Percentiles rank a stretch among this genome's conserved stretches.
Conservation (phyloP, 2,797 vertebrate species). For the Leucoraja ocellata region DNA sequence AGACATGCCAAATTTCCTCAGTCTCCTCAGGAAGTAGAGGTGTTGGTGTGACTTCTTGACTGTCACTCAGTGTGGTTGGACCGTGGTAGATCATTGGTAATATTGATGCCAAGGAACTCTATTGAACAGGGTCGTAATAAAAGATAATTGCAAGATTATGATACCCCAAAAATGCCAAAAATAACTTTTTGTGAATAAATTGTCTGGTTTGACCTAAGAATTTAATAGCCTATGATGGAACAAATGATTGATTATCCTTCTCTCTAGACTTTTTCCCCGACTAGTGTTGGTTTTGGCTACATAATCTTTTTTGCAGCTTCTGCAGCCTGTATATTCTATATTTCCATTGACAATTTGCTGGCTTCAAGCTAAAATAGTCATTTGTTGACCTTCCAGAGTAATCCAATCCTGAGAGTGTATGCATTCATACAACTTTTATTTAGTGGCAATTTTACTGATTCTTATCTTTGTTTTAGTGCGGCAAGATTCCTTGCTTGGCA, state of each 20-base stretch:
- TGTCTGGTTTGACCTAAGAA: neutral
- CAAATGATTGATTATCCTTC: neutral
- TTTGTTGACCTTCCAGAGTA: neutral
- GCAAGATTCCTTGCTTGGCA: constrained; percentile 82
- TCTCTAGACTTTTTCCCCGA: neutral
- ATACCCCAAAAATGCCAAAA: too few relatives aligned
- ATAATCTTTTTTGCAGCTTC: neutral
- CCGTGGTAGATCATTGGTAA: too few relatives aligned
- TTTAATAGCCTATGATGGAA: neutral
- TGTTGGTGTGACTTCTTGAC: too few relatives aligned
- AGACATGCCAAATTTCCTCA: too few relatives aligned
- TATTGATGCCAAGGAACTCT: too few relatives aligned
- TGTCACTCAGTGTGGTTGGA: too few relatives aligned
- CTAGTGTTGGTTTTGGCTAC: neutral
- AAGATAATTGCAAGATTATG: too few relatives aligned
- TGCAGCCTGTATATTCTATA: neutral
- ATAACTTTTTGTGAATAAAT: neutral
- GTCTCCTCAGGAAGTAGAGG: too few relatives aligned
- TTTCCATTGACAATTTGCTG: neutral
- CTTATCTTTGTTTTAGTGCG: constrained; percentile 63
- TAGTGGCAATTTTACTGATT: neutral
- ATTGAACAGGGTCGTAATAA: too few relatives aligned
- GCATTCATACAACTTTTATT: neutral
- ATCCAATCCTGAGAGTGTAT: neutral
- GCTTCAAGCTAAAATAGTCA: neutral